phyloP scores from a whole-genome alignment of 92 coral and sea anemone species.

The Galaxea fascicularis region DNA sequence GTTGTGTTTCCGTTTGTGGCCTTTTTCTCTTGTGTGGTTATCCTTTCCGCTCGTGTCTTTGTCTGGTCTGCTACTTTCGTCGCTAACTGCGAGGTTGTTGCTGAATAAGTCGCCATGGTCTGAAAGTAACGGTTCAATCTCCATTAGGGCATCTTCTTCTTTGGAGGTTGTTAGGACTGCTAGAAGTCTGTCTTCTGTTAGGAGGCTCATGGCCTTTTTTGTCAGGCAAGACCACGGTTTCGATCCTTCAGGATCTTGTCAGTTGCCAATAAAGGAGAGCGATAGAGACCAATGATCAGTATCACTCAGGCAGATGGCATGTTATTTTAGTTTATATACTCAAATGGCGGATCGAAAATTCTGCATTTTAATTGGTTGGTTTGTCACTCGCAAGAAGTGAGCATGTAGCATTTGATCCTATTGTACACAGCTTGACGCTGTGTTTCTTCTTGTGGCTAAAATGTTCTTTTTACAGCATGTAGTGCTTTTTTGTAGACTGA shows the following conservation, averaged over 20 bases:
- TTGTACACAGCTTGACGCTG: conserved; percentile 19
- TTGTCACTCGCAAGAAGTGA: neutral
- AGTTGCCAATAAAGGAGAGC: conserved; percentile 18
- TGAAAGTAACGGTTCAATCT: neutral
- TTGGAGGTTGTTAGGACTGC: conserved; percentile 1
- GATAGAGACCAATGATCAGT: conserved; percentile 21
- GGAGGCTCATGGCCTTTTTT: neutral
- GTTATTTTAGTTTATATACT: conserved; percentile 2
- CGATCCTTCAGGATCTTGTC: conserved; percentile 26
- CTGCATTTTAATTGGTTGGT: neutral
- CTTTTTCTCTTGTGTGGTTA: neutral
- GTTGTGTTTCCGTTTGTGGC: conserved; percentile 16
- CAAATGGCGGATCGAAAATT: conserved; percentile 18
- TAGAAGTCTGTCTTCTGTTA: conserved; percentile 9
- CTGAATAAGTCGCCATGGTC: neutral
- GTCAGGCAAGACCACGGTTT: conserved; percentile 23
- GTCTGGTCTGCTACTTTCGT: neutral
- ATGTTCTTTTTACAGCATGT: neutral
- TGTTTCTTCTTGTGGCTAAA: conserved; percentile 16
- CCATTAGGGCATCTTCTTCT: neutral
- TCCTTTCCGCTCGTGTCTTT: neutral
- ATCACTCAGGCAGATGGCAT: conserved; percentile 4
- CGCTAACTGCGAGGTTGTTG: neutral
- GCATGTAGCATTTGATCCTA: conserved; percentile 10
- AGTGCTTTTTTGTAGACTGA: neutral